These are phyloP conservation scores for Anastatus disparis DNA, from an alignment of 1,140 invertebrate genomes.

Conservation along the genomic window DNA sequence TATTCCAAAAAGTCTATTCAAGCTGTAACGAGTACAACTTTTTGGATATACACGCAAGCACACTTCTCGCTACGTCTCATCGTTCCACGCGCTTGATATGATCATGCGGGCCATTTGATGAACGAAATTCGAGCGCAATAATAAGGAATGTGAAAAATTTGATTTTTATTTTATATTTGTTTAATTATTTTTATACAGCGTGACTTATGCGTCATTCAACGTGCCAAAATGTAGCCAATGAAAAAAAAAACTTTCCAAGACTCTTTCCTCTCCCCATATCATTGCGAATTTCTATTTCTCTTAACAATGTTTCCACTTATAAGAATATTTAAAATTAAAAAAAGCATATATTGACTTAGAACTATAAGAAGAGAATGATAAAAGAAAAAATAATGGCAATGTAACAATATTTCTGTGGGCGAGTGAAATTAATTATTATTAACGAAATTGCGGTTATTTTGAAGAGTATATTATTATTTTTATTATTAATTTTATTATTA, in stretches of 20 bases:
- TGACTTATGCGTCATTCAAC: constrained; percentile 52
- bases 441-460: constrained; percentile 15
- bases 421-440: constrained; percentile 24
- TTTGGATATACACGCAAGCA: too few species aligned
- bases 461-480: constrained; percentile 22
- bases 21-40: too few species aligned
- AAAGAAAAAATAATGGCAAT: neutral
- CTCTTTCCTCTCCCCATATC: constrained; percentile 4
- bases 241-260: constrained; percentile 33
- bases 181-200: constrained; percentile 14
- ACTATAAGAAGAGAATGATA: neutral
- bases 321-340: neutral
- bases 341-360: neutral
- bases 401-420: constrained; percentile 6
- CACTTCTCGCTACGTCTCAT: too few species aligned
- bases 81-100: neutral
- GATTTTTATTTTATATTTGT: too few species aligned
- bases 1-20: too few species aligned
- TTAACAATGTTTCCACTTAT: neutral
- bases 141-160: neutral
- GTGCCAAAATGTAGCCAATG: constrained; percentile 63
- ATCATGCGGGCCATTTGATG: too few species aligned
- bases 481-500: constrained; percentile 30
- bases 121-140: neutral
- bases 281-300: neutral